Conservation (phyloP, 2,113 vertebrate species). For the Strix uralensis region DNA sequence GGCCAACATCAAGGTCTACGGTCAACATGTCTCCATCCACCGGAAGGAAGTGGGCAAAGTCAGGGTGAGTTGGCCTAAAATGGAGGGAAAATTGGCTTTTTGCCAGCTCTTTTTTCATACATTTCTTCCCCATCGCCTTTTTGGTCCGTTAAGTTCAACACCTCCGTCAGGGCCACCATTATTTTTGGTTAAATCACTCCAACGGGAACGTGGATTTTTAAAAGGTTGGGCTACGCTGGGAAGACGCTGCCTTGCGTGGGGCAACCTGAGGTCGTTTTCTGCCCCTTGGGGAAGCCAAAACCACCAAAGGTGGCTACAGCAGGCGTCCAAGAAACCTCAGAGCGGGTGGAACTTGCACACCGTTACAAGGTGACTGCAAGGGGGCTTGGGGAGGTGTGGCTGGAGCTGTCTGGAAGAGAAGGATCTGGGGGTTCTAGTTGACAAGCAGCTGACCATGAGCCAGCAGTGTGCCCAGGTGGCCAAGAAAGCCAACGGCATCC, state of each 20-base stretch:
- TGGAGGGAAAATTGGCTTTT: background rate
- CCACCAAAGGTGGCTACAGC: background rate
- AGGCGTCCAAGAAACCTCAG: background rate
- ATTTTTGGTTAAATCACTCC: background rate
- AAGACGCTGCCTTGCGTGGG: too few relatives aligned
- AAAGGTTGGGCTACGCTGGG: accelerated
- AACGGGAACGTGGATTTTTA: background rate
- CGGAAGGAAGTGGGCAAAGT: constrained; percentile 74
- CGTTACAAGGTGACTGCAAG: too few relatives aligned
- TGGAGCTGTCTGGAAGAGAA: too few relatives aligned
- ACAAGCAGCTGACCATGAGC: too few relatives aligned
- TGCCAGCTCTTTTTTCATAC: background rate
- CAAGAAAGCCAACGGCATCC: too few relatives aligned
- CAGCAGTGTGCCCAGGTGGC: too few relatives aligned
- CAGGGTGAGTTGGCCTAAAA: constrained; percentile 67
- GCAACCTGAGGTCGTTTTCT: background rate
- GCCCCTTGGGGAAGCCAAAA: background rate
- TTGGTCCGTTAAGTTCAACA: too few relatives aligned
- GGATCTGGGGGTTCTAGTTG: too few relatives aligned
- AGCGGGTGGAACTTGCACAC: background rate
- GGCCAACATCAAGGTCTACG: constrained; percentile 67
- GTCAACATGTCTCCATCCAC: constrained; percentile 67
- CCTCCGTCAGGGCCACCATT: accelerated
- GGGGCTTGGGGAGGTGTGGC: too few relatives aligned
- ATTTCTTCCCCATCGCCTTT: too few relatives aligned